Evolutionary conservation across 2,797 vertebrate genomes (phyloP).

Genomic region (Ptychadena robeensis): DNA sequence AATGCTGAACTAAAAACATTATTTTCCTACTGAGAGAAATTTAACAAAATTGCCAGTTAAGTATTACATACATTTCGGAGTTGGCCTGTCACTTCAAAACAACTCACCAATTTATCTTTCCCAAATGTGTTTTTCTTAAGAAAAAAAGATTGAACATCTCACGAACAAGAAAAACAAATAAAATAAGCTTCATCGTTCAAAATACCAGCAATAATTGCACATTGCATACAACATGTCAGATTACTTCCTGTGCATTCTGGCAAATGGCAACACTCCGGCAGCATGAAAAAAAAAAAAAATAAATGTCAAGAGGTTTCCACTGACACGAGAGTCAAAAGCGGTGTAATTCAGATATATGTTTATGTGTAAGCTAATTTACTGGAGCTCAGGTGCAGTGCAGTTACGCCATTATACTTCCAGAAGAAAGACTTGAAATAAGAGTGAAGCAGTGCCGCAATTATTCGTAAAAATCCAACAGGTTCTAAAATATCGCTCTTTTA

Average conservation of each 20-base stretch:
- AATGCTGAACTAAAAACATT: neutral
- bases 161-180: constrained; percentile 24
- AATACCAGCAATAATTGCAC: constrained; percentile 20
- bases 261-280: constrained; percentile 33
- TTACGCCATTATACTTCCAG: neutral
- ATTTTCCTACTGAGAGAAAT: neutral
- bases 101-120: constrained; percentile 13
- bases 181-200: constrained; percentile 3
- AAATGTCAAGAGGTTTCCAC: constrained; percentile 43
- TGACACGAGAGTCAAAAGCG: constrained; percentile 37
- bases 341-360: constrained; percentile 47
- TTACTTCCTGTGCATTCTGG: constrained; percentile 31
- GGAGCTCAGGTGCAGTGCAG: constrained; percentile 39
- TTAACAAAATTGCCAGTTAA: neutral
- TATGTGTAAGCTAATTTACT: constrained; percentile 32
- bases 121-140: constrained; percentile 10
- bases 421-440: neutral
- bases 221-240: constrained; percentile 39
- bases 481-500: too few relatives aligned
- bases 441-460: neutral
- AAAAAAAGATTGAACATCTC: constrained; percentile 21
- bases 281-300: constrained; percentile 36
- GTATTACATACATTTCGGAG: constrained; percentile 7
- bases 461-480: neutral
- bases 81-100: constrained; percentile 10